Evolutionary conservation across 2,888 invertebrate species (phyloP), one percentile per base, ranked within the genome.

Genomic region (Trissolcus brochymenae): DNA sequence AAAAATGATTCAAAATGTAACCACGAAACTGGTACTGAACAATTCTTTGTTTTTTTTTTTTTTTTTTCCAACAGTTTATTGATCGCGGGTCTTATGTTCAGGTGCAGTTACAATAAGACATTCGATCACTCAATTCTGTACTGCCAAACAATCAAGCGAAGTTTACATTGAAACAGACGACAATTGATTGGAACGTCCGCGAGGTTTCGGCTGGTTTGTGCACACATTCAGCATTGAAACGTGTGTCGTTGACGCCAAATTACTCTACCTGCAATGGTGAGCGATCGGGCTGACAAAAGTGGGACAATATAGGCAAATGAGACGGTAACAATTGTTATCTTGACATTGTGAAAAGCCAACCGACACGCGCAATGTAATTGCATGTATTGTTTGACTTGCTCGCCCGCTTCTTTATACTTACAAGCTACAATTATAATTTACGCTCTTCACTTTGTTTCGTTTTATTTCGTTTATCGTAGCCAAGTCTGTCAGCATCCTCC

Each of bases 251-350:
- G 67, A 64, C 70, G 78, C 57, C 75, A 73, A 73, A 73, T 76
- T 72, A 53, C 73, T 76, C 72, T 55, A 76, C 76, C 79, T 79
- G 79, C 66, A 55, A 41, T 50, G 66, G 78, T 46, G 70, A 73
- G 65, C 76, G 75, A 71, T 62, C 59, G 55, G 70, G 78, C 79
- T 76, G 81, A 81, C 84, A 87, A 86, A 87, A 88, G 85, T 88
- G 83, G 86, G 84, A 88, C 87, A 88, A 87, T 87, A 86, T 87
- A 87, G 86, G 84, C 86, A 87, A 88, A 87, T 87, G 87, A 88
- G 86, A 86, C 83, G 86, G 84, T 86, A 82, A 9, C 85, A 87
- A 87, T 87, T 85, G 84, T 81, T 75, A 81, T 64, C 79, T 79
- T 29, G 79, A 82, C 80, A 87, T 87, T 87, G 87, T 87, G 79